These are phyloP conservation scores for Pyrgilauda ruficollis DNA, from an alignment of 2,113 vertebrate species.

Conservation along the genomic window DNA sequence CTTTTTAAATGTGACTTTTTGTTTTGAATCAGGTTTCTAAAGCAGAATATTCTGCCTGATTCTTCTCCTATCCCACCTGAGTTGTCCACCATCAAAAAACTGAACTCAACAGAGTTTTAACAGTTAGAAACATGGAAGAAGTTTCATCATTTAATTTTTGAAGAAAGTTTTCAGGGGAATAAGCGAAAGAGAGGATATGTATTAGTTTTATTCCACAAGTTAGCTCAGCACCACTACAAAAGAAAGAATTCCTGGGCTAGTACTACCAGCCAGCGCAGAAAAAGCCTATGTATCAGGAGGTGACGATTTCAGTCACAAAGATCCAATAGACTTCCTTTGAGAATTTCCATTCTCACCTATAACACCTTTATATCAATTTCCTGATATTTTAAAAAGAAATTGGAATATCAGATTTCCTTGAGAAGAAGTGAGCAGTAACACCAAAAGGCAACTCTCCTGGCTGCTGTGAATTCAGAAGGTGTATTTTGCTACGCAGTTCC, in stretches of 20 bases:
- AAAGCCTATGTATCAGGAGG: background rate
- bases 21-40: background rate
- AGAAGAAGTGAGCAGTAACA: background rate
- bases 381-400: background rate
- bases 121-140: background rate
- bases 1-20: conserved; percentile 3
- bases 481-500: background rate
- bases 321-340: background rate
- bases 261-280: background rate
- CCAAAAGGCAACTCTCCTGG: background rate
- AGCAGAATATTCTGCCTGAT: background rate
- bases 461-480: background rate
- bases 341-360: background rate
- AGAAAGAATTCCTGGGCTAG: background rate
- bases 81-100: background rate
- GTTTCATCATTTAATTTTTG: background rate
- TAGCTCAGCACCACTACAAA: background rate
- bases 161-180: background rate
- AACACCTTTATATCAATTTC: background rate
- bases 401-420: background rate
- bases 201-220: background rate
- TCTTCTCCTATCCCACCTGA: background rate
- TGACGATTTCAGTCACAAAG: background rate
- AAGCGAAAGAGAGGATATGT: background rate
- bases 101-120: background rate